Conservation (phyloP, 1,140 invertebrate genomes). For the Drosophila hydei region DNA sequence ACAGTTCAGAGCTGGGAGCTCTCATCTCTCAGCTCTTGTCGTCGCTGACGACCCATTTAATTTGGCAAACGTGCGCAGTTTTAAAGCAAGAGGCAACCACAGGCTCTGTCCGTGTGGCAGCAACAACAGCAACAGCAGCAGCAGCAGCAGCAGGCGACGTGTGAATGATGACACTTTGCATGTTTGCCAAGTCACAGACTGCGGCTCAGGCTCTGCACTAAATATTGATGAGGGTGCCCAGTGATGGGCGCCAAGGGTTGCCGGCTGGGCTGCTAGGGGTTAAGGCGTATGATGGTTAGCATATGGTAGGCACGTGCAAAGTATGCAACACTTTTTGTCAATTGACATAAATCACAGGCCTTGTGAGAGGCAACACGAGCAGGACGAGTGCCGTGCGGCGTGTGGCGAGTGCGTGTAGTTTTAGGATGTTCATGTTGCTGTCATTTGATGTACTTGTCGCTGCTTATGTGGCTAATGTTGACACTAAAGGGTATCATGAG, state of each 20-base stretch:
- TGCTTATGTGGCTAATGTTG: constrained; percentile 54
- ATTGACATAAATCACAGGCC: constrained; percentile 57
- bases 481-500: constrained; percentile 16
- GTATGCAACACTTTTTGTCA: constrained; percentile 77
- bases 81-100: constrained; percentile 58
- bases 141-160: constrained; percentile 60
- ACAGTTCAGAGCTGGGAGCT: constrained; percentile 17
- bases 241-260: constrained; percentile 12
- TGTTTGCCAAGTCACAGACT: constrained; percentile 75
- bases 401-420: background rate
- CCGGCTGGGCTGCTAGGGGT: background rate
- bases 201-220: constrained; percentile 57
- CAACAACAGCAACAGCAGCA: constrained; percentile 28
- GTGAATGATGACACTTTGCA: constrained; percentile 83
- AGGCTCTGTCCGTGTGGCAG: constrained; percentile 22
- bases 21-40: constrained; percentile 8
- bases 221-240: constrained; percentile 75
- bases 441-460: constrained; percentile 14
- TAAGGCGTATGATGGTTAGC: constrained; percentile 28
- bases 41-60: constrained; percentile 77
- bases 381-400: background rate
- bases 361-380: constrained; percentile 2
- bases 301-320: constrained; percentile 66
- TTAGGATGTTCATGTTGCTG: constrained; percentile 4
- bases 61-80: constrained; percentile 82